These are phyloP conservation scores for Aculops lycopersici DNA, from an alignment of 1,140 invertebrate genomes.

Conservation along the genomic window DNA sequence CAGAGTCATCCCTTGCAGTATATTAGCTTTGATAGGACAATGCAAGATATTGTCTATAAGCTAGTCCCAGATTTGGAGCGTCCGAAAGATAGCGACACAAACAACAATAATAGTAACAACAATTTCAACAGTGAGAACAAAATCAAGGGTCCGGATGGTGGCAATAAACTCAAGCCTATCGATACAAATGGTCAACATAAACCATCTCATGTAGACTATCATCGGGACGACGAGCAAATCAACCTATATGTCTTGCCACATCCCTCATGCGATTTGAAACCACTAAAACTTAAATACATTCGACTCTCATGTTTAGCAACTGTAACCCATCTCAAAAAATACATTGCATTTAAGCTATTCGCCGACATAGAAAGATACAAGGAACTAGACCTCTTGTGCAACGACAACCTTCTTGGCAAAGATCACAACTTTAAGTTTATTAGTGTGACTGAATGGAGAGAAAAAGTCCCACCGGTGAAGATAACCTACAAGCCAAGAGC, in stretches of 20 bases:
- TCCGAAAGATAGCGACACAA: slow-evolving; percentile 7
- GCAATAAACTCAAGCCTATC: neutral
- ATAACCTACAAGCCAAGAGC: slow-evolving; percentile 11
- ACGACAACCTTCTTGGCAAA: slow-evolving; percentile 85
- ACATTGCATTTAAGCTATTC: slow-evolving; percentile 74
- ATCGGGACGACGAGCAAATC: slow-evolving; percentile 76
- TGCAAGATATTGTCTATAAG: slow-evolving; percentile 97
- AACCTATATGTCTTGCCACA: slow-evolving; percentile 57
- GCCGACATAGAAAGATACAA: slow-evolving; percentile 67
- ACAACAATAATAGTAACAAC: neutral
- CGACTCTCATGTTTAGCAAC: slow-evolving; percentile 79
- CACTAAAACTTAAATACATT: slow-evolving; percentile 54
- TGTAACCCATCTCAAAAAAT: slow-evolving; percentile 84
- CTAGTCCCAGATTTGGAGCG: slow-evolving; percentile 63
- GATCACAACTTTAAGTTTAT: slow-evolving; percentile 97
- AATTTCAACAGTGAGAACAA: neutral
- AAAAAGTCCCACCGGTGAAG: slow-evolving; percentile 24
- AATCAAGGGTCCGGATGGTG: neutral
- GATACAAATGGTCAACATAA: neutral
- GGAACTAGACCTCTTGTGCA: slow-evolving; percentile 95
- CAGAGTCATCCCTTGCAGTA: slow-evolving; percentile 86
- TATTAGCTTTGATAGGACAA: slow-evolving; percentile 82
- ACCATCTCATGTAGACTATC: slow-evolving; percentile 43
- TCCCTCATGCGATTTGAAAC: slow-evolving; percentile 28
- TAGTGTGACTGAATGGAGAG: slow-evolving; percentile 81